A percentile compares a stretch with the other conserved stretches of the same genome.
phyloP scores from a whole-genome alignment of 2,888 invertebrate species.

The Cotesia congregata region DNA sequence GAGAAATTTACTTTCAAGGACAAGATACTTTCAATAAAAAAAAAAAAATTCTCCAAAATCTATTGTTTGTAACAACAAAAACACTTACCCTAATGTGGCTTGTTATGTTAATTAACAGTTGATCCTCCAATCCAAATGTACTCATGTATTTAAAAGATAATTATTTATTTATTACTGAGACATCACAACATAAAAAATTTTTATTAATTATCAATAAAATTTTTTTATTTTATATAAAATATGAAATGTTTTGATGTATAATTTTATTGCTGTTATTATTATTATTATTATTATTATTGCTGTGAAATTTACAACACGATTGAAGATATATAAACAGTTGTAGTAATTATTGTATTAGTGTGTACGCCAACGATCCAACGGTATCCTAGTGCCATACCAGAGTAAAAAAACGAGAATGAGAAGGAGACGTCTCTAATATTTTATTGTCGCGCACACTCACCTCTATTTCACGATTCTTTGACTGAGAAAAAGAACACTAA shows the following conservation, averaged over 20 bases:
- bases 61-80: not conserved
- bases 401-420: not conserved
- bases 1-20: not conserved
- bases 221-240: not conserved
- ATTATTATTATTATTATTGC: not conserved
- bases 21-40: not conserved
- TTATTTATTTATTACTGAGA: not conserved
- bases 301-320: constrained; percentile 12
- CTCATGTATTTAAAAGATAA: not conserved
- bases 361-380: constrained; percentile 29
- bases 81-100: not conserved
- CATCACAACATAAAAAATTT: not conserved
- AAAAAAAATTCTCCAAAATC: not conserved
- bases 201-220: not conserved
- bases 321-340: constrained; percentile 3
- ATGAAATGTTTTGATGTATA: too few species aligned
- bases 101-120: not conserved
- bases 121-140: not conserved
- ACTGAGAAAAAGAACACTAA: not conserved
- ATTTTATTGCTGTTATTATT: not conserved
- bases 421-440: not conserved
- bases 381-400: constrained; percentile 31
- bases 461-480: not conserved
- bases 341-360: not conserved
- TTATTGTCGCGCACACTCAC: constrained; percentile 32